These are phyloP conservation scores for Gryllus longicercus DNA, from an alignment of 2,888 invertebrate species.

Conservation along the genomic window DNA sequence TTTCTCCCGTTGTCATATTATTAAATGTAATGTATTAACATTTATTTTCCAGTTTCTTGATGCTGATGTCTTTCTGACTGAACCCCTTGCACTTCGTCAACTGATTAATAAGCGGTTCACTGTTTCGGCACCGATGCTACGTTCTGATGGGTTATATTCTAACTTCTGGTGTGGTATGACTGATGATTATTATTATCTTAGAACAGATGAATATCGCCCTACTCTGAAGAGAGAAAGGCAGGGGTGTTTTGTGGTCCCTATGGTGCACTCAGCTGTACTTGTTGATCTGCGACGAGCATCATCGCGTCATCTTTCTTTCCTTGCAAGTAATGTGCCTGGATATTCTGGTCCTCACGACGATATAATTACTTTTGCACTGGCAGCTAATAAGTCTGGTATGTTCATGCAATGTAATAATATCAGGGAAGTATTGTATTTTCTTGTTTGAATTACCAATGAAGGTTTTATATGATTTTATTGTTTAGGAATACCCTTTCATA, in stretches of 20 bases:
- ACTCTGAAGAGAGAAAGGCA: slow-evolving; percentile 65
- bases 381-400: slow-evolving; percentile 65
- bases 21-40: slow-evolving; percentile 5
- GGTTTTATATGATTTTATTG: slow-evolving; percentile 32
- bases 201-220: slow-evolving; percentile 80
- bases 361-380: slow-evolving; percentile 85
- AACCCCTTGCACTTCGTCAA: slow-evolving; percentile 58
- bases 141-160: slow-evolving; percentile 82
- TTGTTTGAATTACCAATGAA: background rate
- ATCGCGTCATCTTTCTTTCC: slow-evolving; percentile 70
- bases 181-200: slow-evolving; percentile 72
- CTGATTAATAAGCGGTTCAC: slow-evolving; percentile 61
- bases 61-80: slow-evolving; percentile 76
- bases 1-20: background rate
- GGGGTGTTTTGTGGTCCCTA: slow-evolving; percentile 82
- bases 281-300: slow-evolving; percentile 62
- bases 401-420: slow-evolving; percentile 22
- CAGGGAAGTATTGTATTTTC: background rate
- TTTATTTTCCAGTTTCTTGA: slow-evolving; percentile 68
- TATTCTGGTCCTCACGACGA: slow-evolving; percentile 84
- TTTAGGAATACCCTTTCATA: slow-evolving; percentile 59
- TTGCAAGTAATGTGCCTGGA: slow-evolving; percentile 56
- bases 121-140: slow-evolving; percentile 80
- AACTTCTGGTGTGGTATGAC: slow-evolving; percentile 98
- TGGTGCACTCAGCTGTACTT: slow-evolving; percentile 86